Percentiles rank a stretch among this genome's conserved stretches.
Evolutionary conservation across 2,888 invertebrate species (phyloP).

Genomic region (Pristionchus mayeri): DNA sequence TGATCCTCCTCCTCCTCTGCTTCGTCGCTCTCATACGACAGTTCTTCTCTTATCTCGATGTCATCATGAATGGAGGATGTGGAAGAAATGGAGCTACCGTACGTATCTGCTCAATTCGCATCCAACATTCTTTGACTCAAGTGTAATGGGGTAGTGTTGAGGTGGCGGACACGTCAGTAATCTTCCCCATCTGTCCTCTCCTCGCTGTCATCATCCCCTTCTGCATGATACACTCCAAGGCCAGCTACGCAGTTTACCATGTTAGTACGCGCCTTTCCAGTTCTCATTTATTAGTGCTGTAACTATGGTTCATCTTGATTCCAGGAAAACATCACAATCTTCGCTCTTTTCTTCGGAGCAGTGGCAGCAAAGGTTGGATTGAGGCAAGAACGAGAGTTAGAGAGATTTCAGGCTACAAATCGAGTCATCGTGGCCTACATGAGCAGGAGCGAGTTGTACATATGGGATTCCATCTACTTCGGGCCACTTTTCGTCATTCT

Average conservation of each 20-base stretch:
- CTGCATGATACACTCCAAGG: slow-evolving; percentile 93
- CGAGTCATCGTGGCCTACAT: slow-evolving; percentile 98
- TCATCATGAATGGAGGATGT: slow-evolving; percentile 48
- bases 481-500: slow-evolving; percentile 94
- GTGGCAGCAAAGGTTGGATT: slow-evolving; percentile 84
- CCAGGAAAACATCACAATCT: slow-evolving; percentile 87
- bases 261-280: no score
- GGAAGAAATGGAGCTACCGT: slow-evolving; percentile 48
- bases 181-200: slow-evolving; percentile 95
- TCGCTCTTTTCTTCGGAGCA: slow-evolving; percentile 94
- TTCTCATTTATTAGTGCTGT: no score
- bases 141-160: background rate
- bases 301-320: no score
- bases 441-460: slow-evolving; percentile 98
- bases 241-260: slow-evolving; percentile 80
- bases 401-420: slow-evolving; percentile 85
- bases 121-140: background rate
- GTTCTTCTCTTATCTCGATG: slow-evolving; percentile 25
- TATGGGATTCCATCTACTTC: slow-evolving; percentile 92
- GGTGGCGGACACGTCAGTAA: slow-evolving; percentile 81
- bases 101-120: background rate
- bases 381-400: background rate
- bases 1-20: slow-evolving; percentile 22
- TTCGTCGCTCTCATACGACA: slow-evolving; percentile 27
- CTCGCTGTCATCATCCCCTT: slow-evolving; percentile 91